Percentiles rank a stretch among this genome's conserved stretches.
Evolutionary conservation across 1,140 invertebrate species (phyloP).

Genomic region (Pseudomyrmex cubaensis): DNA sequence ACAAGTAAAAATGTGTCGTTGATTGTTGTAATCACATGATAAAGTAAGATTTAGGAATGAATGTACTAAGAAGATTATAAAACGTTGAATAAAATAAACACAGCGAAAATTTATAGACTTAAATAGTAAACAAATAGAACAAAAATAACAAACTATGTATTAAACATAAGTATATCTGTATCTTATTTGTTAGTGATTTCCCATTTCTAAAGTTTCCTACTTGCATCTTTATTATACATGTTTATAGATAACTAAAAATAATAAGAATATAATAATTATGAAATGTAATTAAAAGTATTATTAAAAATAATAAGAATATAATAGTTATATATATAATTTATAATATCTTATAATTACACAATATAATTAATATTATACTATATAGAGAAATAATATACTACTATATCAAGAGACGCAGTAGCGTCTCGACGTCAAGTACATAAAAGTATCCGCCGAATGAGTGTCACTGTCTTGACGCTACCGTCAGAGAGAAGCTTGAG

Average conservation of each 20-base stretch:
- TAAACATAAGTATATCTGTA: not conserved
- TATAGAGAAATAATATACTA: too few species aligned
- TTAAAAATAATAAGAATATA: not conserved
- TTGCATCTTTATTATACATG: too few species aligned
- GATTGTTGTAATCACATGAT: conserved; percentile 27
- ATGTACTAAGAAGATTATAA: conserved; percentile 15
- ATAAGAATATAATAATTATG: not conserved
- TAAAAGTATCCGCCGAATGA: too few species aligned
- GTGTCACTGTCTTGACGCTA: too few species aligned
- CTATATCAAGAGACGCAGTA: too few species aligned
- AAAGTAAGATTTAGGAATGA: conserved; percentile 22
- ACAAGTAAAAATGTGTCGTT: conserved; percentile 16
- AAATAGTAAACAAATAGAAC: conserved; percentile 21
- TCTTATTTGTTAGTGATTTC: too few species aligned
- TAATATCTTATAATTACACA: not conserved
- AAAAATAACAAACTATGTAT: conserved; percentile 12
- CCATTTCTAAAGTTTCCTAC: too few species aligned
- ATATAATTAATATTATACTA: too few species aligned
- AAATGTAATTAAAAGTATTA: not conserved
- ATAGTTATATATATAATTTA: not conserved
- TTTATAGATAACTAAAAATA: too few species aligned
- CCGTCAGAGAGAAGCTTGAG: too few species aligned
- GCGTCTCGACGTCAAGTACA: too few species aligned
- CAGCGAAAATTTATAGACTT: conserved; percentile 35
- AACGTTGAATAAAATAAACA: conserved; percentile 12